A percentile compares a stretch with the other conserved stretches of the same genome.
These are phyloP conservation scores for Tachyglossus aculeatus DNA, from an alignment of 2,797 vertebrate species.

Conservation along the genomic window DNA sequence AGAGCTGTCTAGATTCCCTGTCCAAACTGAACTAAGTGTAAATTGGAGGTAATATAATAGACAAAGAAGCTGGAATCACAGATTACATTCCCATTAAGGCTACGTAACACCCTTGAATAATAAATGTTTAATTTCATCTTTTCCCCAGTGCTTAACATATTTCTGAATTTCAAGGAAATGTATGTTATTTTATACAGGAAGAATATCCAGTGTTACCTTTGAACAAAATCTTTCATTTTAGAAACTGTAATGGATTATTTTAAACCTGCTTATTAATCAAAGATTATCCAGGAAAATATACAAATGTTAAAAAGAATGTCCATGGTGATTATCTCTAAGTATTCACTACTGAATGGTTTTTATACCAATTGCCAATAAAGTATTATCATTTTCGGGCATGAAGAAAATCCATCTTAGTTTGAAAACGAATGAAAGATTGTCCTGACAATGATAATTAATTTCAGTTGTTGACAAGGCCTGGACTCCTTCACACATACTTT, in stretches of 20 bases:
- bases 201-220: no score
- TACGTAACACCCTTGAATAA: neutral
- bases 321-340: no score
- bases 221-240: no score
- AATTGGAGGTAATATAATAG: neutral
- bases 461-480: slow-evolving; percentile 77
- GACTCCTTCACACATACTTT: slow-evolving; percentile 59
- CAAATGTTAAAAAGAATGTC: slow-evolving; percentile 31
- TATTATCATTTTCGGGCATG: slow-evolving; percentile 46
- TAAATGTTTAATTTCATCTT: neutral
- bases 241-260: no score
- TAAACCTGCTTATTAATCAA: no score
- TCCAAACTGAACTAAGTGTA: neutral
- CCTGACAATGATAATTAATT: slow-evolving; percentile 72
- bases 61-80: neutral
- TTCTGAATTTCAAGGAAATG: neutral
- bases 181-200: neutral
- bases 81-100: neutral
- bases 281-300: no score
- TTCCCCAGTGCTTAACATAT: neutral
- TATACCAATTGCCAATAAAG: slow-evolving; percentile 41
- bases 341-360: slow-evolving; percentile 39
- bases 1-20: neutral
- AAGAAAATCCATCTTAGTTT: slow-evolving; percentile 41
- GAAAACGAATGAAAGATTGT: slow-evolving; percentile 59